Conservation (phyloP, 2,888 invertebrate genomes). For the Bhutanitis thaidina region DNA sequence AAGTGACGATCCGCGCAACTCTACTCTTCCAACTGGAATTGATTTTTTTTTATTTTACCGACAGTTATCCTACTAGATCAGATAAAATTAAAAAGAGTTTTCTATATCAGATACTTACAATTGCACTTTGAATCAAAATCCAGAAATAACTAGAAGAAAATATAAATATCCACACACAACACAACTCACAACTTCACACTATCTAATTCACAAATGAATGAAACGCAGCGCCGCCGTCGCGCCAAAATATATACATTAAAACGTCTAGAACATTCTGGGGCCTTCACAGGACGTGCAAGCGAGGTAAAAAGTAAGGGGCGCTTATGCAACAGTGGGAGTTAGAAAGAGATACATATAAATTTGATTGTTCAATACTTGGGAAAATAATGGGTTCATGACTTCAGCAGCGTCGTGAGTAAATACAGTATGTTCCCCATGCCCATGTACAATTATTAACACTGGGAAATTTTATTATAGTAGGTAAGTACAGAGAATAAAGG, state of each 20-base stretch:
- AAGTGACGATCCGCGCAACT: constrained; percentile 43
- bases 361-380: constrained; percentile 42
- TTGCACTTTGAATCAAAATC: constrained; percentile 28
- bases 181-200: constrained; percentile 64
- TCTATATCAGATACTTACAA: constrained; percentile 40
- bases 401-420: constrained; percentile 37
- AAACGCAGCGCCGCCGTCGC: constrained; percentile 76
- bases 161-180: constrained; percentile 44
- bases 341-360: constrained; percentile 71
- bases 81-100: constrained; percentile 12
- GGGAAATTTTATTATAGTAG: too few species aligned
- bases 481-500: too few species aligned
- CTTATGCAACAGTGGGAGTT: constrained; percentile 14
- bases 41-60: constrained; percentile 24
- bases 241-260: constrained; percentile 83
- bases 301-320: constrained; percentile 44
- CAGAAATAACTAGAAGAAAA: constrained; percentile 38
- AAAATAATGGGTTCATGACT: constrained; percentile 31
- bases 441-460: too few species aligned
- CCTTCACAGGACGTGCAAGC: constrained; percentile 57
- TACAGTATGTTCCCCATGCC: constrained; percentile 32
- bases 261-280: constrained; percentile 85
- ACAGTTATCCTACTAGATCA: background rate
- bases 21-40: constrained; percentile 28
- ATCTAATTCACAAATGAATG: constrained; percentile 71